These are phyloP conservation scores for Cataglyphis altisquamis DNA, from an alignment of 2,888 invertebrate genomes.

Conservation along the genomic window DNA sequence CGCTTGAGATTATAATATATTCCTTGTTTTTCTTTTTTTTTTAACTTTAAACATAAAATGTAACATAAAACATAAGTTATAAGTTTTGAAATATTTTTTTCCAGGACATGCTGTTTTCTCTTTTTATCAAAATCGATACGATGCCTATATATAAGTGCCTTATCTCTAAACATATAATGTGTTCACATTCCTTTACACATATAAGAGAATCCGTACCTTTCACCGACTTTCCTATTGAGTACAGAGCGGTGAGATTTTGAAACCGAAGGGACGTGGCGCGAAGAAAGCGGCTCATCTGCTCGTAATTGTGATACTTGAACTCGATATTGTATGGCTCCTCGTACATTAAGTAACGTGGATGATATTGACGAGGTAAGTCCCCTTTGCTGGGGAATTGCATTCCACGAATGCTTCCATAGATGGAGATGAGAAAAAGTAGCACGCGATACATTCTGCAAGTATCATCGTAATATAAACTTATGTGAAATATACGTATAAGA, in stretches of 20 bases:
- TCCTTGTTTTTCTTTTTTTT: too few species aligned
- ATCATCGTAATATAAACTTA: background rate
- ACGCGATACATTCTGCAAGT: conserved; percentile 69
- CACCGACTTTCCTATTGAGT: conserved; percentile 97
- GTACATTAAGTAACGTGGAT: conserved; percentile 80
- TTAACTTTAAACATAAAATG: background rate
- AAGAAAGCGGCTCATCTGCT: conserved; percentile 93
- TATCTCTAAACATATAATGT: background rate
- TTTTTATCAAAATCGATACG: background rate
- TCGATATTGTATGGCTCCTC: conserved; percentile 88
- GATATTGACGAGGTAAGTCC: conserved; percentile 80
- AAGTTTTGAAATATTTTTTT: background rate
- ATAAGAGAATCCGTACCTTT: conserved; percentile 89
- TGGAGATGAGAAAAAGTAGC: conserved; percentile 67
- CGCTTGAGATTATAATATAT: conserved; percentile 13
- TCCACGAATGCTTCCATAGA: conserved; percentile 68
- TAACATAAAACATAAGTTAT: background rate
- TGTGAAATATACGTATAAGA: background rate
- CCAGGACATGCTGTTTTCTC: background rate
- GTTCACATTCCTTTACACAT: background rate
- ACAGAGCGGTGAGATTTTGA: conserved; percentile 95
- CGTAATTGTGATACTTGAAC: conserved; percentile 95
- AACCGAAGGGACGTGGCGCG: conserved; percentile 93
- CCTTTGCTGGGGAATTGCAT: conserved; percentile 73
- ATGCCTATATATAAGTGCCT: background rate